Conservation (phyloP, 53 echinoderm and acorn worm species). For the Apostichopus leukothele region DNA sequence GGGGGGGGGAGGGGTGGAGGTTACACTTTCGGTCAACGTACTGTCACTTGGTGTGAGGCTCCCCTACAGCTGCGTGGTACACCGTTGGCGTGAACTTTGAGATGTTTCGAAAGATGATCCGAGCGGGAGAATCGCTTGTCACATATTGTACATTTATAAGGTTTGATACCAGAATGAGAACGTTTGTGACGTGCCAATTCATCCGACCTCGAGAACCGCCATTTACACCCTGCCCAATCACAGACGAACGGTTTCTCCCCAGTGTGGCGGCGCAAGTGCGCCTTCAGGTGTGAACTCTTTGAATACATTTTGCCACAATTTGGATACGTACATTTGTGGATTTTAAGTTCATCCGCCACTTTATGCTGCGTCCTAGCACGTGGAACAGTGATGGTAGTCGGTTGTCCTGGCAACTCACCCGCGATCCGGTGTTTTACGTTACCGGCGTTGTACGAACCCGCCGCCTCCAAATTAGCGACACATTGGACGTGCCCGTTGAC, state of each 20-base stretch:
- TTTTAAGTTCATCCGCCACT: conserved; percentile 94
- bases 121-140: conserved; percentile 96
- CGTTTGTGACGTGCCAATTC: conserved; percentile 97
- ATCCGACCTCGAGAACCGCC: conserved; percentile 96
- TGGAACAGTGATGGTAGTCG: conserved; percentile 30
- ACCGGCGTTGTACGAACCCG: background rate
- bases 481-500: conserved; percentile 34
- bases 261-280: conserved; percentile 91
- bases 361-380: conserved; percentile 54
- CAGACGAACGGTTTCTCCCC: conserved; percentile 97
- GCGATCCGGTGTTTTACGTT: background rate
- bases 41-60: conserved; percentile 9
- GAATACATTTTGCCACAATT: conserved; percentile 99
- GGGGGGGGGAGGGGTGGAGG: too few species aligned
- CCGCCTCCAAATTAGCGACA: conserved; percentile 17
- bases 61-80: conserved; percentile 66
- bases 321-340: conserved; percentile 94
- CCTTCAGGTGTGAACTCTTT: conserved; percentile 97
- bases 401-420: background rate
- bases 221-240: conserved; percentile 97
- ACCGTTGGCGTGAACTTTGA: conserved; percentile 92
- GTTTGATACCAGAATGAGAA: conserved; percentile 96
- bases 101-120: conserved; percentile 94
- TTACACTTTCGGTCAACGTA: conserved; percentile 2
- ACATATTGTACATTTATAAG: conserved; percentile 94